These are phyloP conservation scores for Hippocampus comes DNA, from an alignment of 2,113 vertebrate genomes.

Conservation along the genomic window DNA sequence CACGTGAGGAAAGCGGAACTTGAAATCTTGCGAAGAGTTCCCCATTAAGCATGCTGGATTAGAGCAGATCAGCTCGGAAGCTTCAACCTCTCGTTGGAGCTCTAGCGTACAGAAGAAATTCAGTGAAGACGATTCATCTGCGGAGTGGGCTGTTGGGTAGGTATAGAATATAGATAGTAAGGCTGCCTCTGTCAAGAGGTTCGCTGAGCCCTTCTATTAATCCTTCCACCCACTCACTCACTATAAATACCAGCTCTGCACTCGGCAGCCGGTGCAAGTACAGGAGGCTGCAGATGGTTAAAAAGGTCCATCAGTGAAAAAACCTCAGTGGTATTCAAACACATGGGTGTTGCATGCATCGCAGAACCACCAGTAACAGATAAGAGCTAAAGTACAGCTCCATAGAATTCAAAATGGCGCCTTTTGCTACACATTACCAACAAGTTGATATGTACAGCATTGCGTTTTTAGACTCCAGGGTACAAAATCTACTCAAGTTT, in stretches of 20 bases:
- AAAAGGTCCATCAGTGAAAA: no score
- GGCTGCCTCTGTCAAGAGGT: constrained; percentile 8
- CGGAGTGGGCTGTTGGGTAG: background rate
- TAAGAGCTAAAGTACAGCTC: no score
- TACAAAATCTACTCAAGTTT: no score
- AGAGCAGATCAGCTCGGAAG: background rate
- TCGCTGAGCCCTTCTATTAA: background rate
- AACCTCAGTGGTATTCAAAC: no score
- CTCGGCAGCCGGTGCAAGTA: background rate
- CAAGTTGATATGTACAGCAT: no score
- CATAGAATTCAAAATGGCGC: no score
- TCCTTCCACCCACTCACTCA: constrained; percentile 24
- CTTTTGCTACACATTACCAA: no score
- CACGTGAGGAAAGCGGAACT: background rate
- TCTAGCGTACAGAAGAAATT: background rate
- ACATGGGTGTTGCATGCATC: no score
- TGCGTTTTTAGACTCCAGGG: no score
- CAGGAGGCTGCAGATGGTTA: background rate
- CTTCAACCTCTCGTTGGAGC: background rate
- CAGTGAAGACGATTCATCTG: background rate
- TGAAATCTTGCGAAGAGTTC: background rate
- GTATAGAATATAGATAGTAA: constrained; percentile 3
- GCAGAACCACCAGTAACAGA: no score
- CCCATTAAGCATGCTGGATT: background rate
- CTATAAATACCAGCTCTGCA: constrained; percentile 10